Evolutionary conservation across 1,140 invertebrate genomes (phyloP).

Genomic region (Daktulosphaira vitifoliae): DNA sequence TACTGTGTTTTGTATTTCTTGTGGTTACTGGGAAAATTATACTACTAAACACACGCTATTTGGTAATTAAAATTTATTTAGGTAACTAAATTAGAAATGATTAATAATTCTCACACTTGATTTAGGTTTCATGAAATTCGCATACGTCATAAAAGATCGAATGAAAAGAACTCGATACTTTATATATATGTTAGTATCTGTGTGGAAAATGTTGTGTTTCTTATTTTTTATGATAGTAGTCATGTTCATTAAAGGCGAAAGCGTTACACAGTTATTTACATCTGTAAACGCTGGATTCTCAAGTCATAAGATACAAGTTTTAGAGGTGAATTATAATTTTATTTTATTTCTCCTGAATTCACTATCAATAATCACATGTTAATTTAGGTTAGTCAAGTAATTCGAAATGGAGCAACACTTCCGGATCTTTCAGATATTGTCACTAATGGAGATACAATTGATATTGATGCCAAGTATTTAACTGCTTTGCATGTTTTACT

Average conservation of each 20-base stretch:
- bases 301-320: constrained; percentile 66
- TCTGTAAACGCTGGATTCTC: constrained; percentile 66
- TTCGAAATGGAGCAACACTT: constrained; percentile 44
- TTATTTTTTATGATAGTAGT: constrained; percentile 63
- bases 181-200: constrained; percentile 75
- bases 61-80: constrained; percentile 44
- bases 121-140: constrained; percentile 62
- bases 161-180: constrained; percentile 74
- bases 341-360: not conserved
- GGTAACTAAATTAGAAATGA: not conserved
- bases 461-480: constrained; percentile 57
- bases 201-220: constrained; percentile 80
- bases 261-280: constrained; percentile 66
- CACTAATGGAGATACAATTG: constrained; percentile 59
- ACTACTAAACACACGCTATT: constrained; percentile 72
- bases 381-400: constrained; percentile 15
- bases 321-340: constrained; percentile 50
- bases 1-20: constrained; percentile 72
- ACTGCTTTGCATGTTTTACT: constrained; percentile 69
- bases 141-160: constrained; percentile 73
- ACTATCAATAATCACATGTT: not conserved
- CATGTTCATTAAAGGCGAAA: constrained; percentile 63
- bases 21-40: constrained; percentile 97
- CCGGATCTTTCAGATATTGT: constrained; percentile 66
- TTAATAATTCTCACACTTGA: not conserved